Evolutionary conservation across 2,888 invertebrate genomes (phyloP), one percentile per base, ranked within the genome.

Genomic region (Drosophila stalkeri): DNA sequence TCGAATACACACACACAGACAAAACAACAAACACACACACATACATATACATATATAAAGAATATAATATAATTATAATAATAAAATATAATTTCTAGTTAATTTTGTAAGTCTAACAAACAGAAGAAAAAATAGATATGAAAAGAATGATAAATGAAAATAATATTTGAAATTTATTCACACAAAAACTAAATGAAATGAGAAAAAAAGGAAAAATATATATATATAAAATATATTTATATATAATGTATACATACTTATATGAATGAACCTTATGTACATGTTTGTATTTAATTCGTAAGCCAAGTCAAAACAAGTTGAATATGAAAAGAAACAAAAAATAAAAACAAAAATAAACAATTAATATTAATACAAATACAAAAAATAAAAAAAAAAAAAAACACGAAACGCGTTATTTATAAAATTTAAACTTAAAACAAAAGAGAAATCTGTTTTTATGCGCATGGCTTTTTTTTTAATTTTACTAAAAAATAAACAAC

Each of bases 171-270:
- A 73, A 57, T 56, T 69, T 60, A 62, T 67, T 65, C 75, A 67
- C 54, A 65, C 37, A 37, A 37, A 52, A 73, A 79, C 51, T 68
- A 63, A 64, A 67, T 61, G 54, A 23, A 46, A 46, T 16, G 71
- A 49, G 71, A 49, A 49, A 31, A 2, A 1, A 14, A 47, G 16
- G 31, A 11, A 80, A 49, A 11, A 80, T 71, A 85, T 76, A 85
- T n/a, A 80, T 72, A 87, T 79, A 85, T 84, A 59, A 77, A 79
- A 84, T 74, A 85, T 81, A 87, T 87, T 79, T 87, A 77, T 82
- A 85, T 79, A 86, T 75, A 74, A 72, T 67, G 67, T 77, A 81
- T 79, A 78, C 74, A 75, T 61, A 73, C 18, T 56, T 63, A 59
- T 67, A 68, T 52, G 18, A 51, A 61, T n/a, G 46, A 41, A 67